Percentiles rank a stretch among this genome's conserved stretches.
Conservation (phyloP, 2,113 vertebrate genomes). For the Vulpes ferrilata region DNA sequence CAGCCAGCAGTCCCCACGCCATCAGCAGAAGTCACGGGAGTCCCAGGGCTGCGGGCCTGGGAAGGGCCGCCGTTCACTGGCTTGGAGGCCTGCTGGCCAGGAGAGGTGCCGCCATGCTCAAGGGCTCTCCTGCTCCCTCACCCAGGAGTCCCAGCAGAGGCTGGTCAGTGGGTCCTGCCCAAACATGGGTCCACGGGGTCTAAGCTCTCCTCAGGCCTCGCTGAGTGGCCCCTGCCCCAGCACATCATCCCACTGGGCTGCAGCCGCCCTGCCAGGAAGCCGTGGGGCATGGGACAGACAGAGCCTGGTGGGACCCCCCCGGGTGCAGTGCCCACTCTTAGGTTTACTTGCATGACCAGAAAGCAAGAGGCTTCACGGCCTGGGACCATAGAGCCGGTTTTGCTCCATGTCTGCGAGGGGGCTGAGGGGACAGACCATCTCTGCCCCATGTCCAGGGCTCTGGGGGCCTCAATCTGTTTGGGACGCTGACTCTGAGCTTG, state of each 20-base stretch:
- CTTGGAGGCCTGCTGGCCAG: neutral
- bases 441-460: neutral
- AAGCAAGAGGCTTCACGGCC: accelerated
- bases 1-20: neutral
- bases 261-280: neutral
- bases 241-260: accelerated
- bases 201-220: neutral
- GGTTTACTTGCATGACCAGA: neutral
- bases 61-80: neutral
- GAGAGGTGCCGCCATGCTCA: no score
- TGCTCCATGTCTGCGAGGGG: accelerated
- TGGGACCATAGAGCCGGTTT: neutral
- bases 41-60: neutral
- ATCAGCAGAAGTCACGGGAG: accelerated
- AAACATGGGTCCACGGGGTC: neutral
- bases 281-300: accelerated
- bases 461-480: accelerated
- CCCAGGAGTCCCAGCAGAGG: neutral
- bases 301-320: neutral
- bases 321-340: neutral
- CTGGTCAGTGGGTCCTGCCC: no score
- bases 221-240: neutral
- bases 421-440: accelerated
- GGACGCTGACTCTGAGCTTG: accelerated
- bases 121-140: accelerated